Conservation (phyloP, 2,113 vertebrate species). For the Struthio camelus region DNA sequence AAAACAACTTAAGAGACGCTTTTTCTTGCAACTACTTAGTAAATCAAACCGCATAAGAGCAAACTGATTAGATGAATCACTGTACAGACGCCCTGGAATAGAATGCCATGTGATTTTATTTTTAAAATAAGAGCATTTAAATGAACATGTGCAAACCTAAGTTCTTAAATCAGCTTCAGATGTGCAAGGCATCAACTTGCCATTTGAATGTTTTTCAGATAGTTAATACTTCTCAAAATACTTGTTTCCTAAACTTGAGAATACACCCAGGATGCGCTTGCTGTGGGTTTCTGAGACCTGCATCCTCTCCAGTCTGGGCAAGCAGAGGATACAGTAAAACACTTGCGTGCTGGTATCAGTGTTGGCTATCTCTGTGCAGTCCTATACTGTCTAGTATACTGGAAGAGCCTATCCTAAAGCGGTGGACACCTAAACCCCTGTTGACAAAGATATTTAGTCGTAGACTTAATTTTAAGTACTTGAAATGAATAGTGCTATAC, state of each 20-base stretch:
- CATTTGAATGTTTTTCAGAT: not conserved
- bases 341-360: not conserved
- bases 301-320: not conserved
- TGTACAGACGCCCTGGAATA: constrained; percentile 39
- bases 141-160: not conserved
- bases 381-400: too few species aligned
- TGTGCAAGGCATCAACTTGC: not conserved
- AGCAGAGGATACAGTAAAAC: not conserved
- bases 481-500: not conserved
- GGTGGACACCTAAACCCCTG: not conserved
- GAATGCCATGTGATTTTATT: constrained; percentile 28
- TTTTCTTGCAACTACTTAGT: not conserved
- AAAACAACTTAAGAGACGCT: not conserved
- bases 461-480: not conserved
- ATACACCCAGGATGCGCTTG: accelerated
- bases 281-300: not conserved
- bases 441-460: not conserved
- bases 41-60: constrained; percentile 32
- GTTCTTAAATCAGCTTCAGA: not conserved
- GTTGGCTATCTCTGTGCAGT: not conserved
- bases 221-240: not conserved
- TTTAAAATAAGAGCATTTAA: constrained; percentile 36
- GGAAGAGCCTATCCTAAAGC: not conserved
- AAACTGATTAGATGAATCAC: constrained; percentile 52
- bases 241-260: not conserved